Base-by-base conservation (phyloP, 2,113 vertebrate species). In the Pseudolaguvia tuberculata region DNA sequence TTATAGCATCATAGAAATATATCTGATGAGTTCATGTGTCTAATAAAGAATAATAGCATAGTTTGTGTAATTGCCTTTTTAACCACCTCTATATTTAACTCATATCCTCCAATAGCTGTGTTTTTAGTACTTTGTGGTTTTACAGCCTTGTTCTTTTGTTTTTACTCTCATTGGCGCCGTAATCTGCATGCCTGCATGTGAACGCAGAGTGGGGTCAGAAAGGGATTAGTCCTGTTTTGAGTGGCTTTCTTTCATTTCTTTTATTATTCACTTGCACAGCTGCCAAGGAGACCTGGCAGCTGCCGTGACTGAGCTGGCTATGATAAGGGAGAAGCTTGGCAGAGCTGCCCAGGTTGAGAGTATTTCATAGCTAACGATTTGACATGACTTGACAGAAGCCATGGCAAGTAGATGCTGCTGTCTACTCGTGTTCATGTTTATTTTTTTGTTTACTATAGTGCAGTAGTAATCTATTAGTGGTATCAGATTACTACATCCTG, bases 211-310 rank as follows among this genome's bases (percentile, higher is more conserved):
- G 23, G 45, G 63, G 63, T 67, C 63, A 67, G 45, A 50, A 23
- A 29, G 45, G 45, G 63, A 67, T 67, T 67, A 67, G 47, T 67
- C 63, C 47, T 67, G 63, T 67, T 67, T 67, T 67, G 45, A 67
- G 45, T 50, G 45, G 63, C 63, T 57, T 57, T 71, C 39, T 63
- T 55, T 53, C 25, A 23, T 23, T 56, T 25, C 15, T 63, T 63
- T 61, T 48, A 48, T 27, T 45, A 25, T 67, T 50, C 63, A 67
- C 45, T 67, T 67, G 45, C 45, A 67, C 63, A 67, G 63, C 63
- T 67, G 63, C 63, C 63, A 67, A 50, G 15, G 23, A 67, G 45
- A 27, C 63, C 45, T 67, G 45, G 63, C 63, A 67, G 45, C 45
- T 67, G 15, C 25, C 5, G 23, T 67, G 23, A 50, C 45, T 27